A percentile compares a stretch with the other conserved stretches of the same genome.
phyloP scores from a whole-genome alignment of 1,140 invertebrate species.

The Parasteatoda tepidariorum region DNA sequence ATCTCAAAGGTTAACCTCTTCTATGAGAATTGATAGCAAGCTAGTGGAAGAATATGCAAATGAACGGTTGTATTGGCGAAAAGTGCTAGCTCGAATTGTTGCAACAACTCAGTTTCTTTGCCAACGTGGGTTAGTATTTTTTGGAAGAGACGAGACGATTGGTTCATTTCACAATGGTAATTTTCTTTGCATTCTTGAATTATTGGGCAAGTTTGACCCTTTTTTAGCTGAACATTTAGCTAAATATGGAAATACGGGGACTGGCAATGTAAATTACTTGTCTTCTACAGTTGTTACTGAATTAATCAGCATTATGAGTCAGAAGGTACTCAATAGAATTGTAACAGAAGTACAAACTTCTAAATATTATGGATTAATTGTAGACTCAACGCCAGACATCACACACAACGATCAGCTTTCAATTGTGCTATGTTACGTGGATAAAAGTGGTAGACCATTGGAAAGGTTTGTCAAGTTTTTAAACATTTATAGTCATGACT shows the following conservation, averaged over 20 bases:
- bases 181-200: conserved; percentile 61
- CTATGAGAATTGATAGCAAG: no score
- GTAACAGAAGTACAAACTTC: conserved; percentile 16
- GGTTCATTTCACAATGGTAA: conserved; percentile 62
- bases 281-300: conserved; percentile 16
- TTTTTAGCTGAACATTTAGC: not conserved
- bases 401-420: conserved; percentile 10
- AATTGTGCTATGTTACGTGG: conserved; percentile 11
- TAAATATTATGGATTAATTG: conserved; percentile 16
- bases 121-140: conserved; percentile 61
- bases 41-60: no score
- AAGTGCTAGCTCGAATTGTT: conserved; percentile 54
- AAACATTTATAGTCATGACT: not conserved
- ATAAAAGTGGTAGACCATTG: not conserved
- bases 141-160: conserved; percentile 62
- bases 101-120: conserved; percentile 61
- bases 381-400: conserved; percentile 35
- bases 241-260: conserved; percentile 38
- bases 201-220: not conserved
- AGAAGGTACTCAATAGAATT: not conserved
- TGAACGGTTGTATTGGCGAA: conserved; percentile 55
- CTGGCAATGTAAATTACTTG: conserved; percentile 29
- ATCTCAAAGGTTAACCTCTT: no score
- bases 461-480: conserved; percentile 19
- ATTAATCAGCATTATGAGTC: conserved; percentile 20